phyloP scores from a whole-genome alignment of 1,140 invertebrate species.

The Leptinotarsa defecta region DNA sequence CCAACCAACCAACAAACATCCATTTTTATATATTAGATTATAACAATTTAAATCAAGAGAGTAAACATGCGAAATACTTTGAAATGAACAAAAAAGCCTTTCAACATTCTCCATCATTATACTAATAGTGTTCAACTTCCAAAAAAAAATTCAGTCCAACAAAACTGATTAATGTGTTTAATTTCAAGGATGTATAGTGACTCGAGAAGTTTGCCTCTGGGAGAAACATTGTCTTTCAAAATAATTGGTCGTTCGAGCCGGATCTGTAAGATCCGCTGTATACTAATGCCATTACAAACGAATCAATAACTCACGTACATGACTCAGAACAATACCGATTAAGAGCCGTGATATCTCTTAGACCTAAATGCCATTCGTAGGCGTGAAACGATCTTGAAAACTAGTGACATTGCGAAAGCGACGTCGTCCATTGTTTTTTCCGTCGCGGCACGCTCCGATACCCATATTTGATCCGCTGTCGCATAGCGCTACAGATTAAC shows the following conservation, averaged over 20 bases:
- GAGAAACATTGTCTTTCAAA: neutral
- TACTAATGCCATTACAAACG: too few relatives aligned
- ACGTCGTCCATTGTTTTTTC: neutral
- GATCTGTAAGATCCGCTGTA: neutral
- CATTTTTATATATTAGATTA: too few relatives aligned
- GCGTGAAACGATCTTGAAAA: neutral
- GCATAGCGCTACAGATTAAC: conserved; percentile 1
- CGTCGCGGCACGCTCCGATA: neutral
- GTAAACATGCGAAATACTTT: too few relatives aligned
- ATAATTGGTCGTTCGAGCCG: neutral
- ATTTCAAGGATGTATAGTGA: too few relatives aligned
- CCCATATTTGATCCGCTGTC: conserved; percentile 3
- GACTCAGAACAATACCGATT: neutral
- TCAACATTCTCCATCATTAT: too few relatives aligned
- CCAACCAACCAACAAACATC: too few relatives aligned
- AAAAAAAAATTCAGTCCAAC: too few relatives aligned
- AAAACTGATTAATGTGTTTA: too few relatives aligned
- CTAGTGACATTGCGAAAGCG: neutral
- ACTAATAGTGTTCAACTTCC: too few relatives aligned
- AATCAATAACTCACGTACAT: neutral
- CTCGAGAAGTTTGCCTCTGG: neutral
- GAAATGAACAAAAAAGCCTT: too few relatives aligned
- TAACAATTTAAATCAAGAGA: too few relatives aligned
- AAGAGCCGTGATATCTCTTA: neutral
- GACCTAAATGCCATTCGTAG: neutral